Base-by-base conservation (phyloP, 2,888 invertebrate genomes). In the Drosophila yooni region DNA sequence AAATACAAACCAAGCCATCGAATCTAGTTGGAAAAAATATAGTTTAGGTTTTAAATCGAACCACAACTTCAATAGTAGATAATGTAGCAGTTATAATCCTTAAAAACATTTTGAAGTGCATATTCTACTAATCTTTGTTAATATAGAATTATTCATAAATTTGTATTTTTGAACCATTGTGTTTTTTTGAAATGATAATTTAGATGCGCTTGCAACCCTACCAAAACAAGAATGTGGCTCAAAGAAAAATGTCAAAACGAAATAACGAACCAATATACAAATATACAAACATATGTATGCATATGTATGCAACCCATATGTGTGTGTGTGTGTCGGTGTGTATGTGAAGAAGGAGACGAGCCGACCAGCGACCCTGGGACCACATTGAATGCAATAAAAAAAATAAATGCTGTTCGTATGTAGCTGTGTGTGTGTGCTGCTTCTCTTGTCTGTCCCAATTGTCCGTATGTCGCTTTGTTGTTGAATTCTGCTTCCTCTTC, bases 281-380 rank as follows among this genome's bases (percentile, higher is more conserved):
- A 56, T 29, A 53, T 29, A 43, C 38, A 48, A 15, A 38, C 40
- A 59, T 31, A 31, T 46, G 11, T 36, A 54, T 36, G 8, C 50
- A 50, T 48, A 40, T 51, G 54, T 57, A 33, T 57, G 48, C 56
- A 61, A 27, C 21, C 38, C 21, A 36, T 71, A 13, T 61, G 40
- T 52, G 52, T 31, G 6, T 59, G 5, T 25, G 36, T 46, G 4
- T 61, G 38, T 21, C 18, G 38, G 2, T 48, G 40, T 60, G 58
- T 61, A 66, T 58, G 53, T 66, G 61, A 61, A 67, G 67, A 63
- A 76, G 74, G 74, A 74, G 62, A 77, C 79, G 69, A 74, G 58
- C 71, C 72, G 71, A 71, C 63, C 74, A 79, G 71, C 82, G 88
- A 91, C 90, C 91, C 90, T 91, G 91, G 79, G 75, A 90, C 82